These are phyloP conservation scores for Hyperoodon ampullatus DNA, from an alignment of 2,113 vertebrate species.

Conservation along the genomic window DNA sequence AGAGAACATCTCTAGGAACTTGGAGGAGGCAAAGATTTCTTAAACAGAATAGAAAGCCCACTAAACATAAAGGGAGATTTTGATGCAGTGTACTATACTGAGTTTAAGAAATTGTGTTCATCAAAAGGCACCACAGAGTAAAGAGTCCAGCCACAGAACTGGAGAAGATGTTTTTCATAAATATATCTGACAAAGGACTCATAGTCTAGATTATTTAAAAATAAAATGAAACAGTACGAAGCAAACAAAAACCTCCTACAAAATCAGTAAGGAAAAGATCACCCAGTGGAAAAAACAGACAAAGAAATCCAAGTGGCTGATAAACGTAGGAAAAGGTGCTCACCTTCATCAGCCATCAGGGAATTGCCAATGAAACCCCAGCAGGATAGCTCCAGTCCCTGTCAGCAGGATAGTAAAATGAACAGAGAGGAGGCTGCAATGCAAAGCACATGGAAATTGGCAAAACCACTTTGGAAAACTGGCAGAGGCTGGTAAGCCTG, in stretches of 20 bases:
- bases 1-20: neutral
- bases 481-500: neutral
- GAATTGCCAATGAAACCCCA: neutral
- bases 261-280: neutral
- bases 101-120: neutral
- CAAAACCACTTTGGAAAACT: neutral
- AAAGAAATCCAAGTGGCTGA: neutral
- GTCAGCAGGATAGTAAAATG: neutral
- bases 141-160: neutral
- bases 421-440: neutral
- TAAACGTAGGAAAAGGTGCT: too few relatives aligned
- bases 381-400: neutral
- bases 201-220: neutral
- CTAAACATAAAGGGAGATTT: neutral
- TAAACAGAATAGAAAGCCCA: neutral
- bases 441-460: neutral
- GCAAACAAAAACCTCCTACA: neutral
- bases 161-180: neutral
- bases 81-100: neutral
- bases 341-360: neutral
- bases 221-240: neutral
- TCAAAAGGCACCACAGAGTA: neutral
- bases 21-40: neutral
- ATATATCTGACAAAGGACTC: neutral
- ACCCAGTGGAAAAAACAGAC: neutral